Evolutionary conservation across 2,888 invertebrate genomes (phyloP).

Genomic region (Patella caerulea): DNA sequence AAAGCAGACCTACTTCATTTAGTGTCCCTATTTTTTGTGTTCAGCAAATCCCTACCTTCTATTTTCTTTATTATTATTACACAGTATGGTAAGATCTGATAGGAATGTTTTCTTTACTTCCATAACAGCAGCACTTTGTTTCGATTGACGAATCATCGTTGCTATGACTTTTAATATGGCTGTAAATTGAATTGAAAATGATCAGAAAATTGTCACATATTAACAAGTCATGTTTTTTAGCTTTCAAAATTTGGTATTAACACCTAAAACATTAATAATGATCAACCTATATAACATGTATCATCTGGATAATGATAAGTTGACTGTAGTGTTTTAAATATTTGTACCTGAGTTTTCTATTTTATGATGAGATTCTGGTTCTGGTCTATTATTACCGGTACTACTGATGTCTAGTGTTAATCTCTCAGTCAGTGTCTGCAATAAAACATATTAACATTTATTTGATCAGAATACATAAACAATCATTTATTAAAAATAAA

Average conservation of each 20-base stretch:
- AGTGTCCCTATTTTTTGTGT: not conserved
- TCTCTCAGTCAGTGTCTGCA: conserved; percentile 92
- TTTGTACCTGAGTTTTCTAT: conserved; percentile 95
- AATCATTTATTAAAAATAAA: no score
- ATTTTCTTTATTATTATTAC: conserved; percentile 97
- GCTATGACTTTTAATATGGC: conserved; percentile 99
- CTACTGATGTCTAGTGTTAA: conserved; percentile 95
- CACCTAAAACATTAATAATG: no score
- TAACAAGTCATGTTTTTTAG: no score
- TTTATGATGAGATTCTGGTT: conserved; percentile 94
- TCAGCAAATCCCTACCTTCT: conserved; percentile 76
- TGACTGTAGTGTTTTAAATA: not conserved
- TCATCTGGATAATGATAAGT: not conserved
- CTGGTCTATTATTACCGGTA: conserved; percentile 80
- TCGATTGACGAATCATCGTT: conserved; percentile 95
- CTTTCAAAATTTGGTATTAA: no score
- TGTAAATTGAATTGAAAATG: conserved; percentile 72
- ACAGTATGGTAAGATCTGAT: conserved; percentile 97
- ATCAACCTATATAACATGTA: no score
- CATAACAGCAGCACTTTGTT: conserved; percentile 77
- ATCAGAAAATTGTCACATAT: no score
- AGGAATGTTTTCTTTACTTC: conserved; percentile 89
- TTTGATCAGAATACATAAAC: no score
- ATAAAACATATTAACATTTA: conserved; percentile 16
- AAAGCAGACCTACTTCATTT: not conserved